These are phyloP conservation scores for Drosophila greeni DNA, from an alignment of 2,888 invertebrate species.

Conservation along the genomic window DNA sequence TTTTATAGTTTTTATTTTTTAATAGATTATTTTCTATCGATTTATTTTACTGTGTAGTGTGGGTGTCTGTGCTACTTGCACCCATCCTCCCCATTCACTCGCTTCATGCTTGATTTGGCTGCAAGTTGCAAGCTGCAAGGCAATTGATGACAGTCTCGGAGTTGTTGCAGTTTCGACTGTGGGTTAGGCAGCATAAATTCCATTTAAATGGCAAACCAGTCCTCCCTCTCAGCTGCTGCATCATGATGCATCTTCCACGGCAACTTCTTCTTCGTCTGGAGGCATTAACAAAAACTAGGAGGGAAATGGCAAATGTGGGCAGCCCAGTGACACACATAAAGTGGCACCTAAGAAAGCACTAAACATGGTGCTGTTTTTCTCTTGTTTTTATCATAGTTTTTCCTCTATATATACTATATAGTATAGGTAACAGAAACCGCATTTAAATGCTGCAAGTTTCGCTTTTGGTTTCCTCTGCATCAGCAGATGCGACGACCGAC, in stretches of 20 bases:
- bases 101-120: slow-evolving; percentile 61
- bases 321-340: slow-evolving; percentile 71
- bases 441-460: slow-evolving; percentile 61
- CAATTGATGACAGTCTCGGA: slow-evolving; percentile 58
- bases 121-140: slow-evolving; percentile 35
- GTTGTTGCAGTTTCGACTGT: slow-evolving; percentile 35
- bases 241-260: slow-evolving; percentile 62
- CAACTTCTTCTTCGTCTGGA: slow-evolving; percentile 33
- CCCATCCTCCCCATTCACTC: slow-evolving; percentile 13
- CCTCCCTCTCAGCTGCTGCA: slow-evolving; percentile 34
- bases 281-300: slow-evolving; percentile 63
- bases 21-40: neutral
- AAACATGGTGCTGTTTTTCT: slow-evolving; percentile 15
- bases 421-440: slow-evolving; percentile 49
- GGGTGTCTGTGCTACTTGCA: slow-evolving; percentile 26
- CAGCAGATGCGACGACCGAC: slow-evolving; percentile 56
- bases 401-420: neutral
- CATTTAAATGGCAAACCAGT: slow-evolving; percentile 69
- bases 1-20: neutral
- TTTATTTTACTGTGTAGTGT: slow-evolving; percentile 15
- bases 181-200: slow-evolving; percentile 65
- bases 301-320: slow-evolving; percentile 64
- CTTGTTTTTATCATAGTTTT: no score
- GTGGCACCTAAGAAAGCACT: slow-evolving; percentile 45
- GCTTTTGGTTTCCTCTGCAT: slow-evolving; percentile 40